These are phyloP conservation scores for Ichneumon xanthorius DNA, from an alignment of 2,888 invertebrate genomes.

Conservation along the genomic window DNA sequence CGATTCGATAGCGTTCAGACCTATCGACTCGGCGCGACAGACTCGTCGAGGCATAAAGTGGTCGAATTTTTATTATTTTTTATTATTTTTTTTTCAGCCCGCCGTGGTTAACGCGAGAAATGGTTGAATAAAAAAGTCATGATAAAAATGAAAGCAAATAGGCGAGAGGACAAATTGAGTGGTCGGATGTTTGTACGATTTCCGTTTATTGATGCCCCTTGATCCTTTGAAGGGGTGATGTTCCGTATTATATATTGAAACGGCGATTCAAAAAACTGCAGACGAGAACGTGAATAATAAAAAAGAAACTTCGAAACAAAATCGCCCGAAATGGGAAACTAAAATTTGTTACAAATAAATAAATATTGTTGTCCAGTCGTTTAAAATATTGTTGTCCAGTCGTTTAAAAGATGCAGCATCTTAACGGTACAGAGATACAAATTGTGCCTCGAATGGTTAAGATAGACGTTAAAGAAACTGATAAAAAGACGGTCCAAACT, in stretches of 20 bases:
- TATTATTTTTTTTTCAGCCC: constrained; percentile 44
- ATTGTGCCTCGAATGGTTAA: too few relatives aligned
- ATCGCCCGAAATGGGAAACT: too few relatives aligned
- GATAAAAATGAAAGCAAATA: constrained; percentile 10
- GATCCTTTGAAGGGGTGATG: not conserved
- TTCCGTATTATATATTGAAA: not conserved
- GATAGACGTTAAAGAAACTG: too few relatives aligned
- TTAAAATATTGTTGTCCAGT: too few relatives aligned
- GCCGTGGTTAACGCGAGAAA: constrained; percentile 27
- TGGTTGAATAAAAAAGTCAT: constrained; percentile 27
- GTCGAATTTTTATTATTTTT: constrained; percentile 41
- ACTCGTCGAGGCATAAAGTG: constrained; percentile 60
- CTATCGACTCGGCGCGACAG: constrained; percentile 61
- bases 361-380: too few relatives aligned
- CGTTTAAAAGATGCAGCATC: too few relatives aligned
- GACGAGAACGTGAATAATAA: not conserved
- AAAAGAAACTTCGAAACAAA: not conserved
- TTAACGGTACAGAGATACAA: too few relatives aligned
- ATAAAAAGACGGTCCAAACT: not conserved
- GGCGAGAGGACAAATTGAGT: constrained; percentile 13
- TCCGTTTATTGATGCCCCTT: constrained; percentile 4
- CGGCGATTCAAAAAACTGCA: not conserved
- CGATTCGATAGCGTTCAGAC: constrained; percentile 63
- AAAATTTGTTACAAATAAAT: too few relatives aligned
- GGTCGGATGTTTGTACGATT: constrained; percentile 20